Conservation (phyloP, 1,140 invertebrate genomes). For the Bombyx mandarina region DNA sequence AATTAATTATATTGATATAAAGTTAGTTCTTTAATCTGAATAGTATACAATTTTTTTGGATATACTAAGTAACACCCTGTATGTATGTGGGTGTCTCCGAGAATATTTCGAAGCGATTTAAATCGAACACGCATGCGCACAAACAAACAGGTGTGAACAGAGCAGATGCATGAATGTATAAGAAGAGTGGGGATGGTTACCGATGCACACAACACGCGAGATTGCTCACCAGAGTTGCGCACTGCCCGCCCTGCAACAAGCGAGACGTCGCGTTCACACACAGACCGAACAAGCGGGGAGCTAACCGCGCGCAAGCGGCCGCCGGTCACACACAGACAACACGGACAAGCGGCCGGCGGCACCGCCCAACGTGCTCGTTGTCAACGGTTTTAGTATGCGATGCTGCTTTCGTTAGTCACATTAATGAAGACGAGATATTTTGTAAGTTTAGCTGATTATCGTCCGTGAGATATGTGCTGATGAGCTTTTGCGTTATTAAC, state of each 20-base stretch:
- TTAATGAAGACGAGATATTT: no score
- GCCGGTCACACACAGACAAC: not conserved
- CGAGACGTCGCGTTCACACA: constrained; percentile 80
- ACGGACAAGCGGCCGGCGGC: not conserved
- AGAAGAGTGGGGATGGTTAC: constrained; percentile 78
- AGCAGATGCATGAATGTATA: constrained; percentile 68
- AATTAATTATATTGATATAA: no score
- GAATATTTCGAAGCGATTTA: constrained; percentile 10
- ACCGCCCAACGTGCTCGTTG: not conserved
- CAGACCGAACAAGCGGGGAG: constrained; percentile 42
- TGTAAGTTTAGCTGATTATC: no score
- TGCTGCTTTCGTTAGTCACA: no score
- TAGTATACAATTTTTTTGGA: no score
- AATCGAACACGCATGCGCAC: constrained; percentile 41
- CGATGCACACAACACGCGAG: constrained; percentile 92
- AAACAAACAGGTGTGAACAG: constrained; percentile 51
- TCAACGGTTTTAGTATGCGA: no score
- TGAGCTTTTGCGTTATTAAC: no score
- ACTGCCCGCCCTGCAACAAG: constrained; percentile 72
- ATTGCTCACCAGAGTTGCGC: constrained; percentile 92
- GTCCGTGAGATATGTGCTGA: no score
- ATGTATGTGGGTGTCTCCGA: no score
- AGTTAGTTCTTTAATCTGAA: no score
- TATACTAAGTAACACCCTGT: no score
- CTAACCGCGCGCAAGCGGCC: constrained; percentile 1